phyloP scores from a whole-genome alignment of 2,113 vertebrate genomes.

The Caracal caracal region DNA sequence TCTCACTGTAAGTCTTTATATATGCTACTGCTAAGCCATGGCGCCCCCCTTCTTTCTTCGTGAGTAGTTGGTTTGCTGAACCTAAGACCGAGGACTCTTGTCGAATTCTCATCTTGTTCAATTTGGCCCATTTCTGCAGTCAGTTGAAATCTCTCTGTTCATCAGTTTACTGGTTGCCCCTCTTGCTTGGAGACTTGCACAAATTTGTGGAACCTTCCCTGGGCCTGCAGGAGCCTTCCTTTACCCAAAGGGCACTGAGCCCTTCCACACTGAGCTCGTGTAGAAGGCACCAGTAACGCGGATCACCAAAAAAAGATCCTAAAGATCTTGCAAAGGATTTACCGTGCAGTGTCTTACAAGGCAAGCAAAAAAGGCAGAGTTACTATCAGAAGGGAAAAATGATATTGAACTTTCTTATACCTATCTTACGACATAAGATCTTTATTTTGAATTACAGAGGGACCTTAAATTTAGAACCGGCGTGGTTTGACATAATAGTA shows the following conservation, averaged over 20 bases:
- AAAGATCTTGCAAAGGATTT: neutral
- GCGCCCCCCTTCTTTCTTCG: neutral
- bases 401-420: neutral
- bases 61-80: neutral
- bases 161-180: neutral
- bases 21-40: neutral
- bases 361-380: neutral
- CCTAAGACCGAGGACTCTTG: neutral
- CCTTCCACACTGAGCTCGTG: neutral
- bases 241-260: neutral
- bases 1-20: neutral
- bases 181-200: neutral
- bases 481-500: neutral
- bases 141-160: slow-evolving; percentile 34
- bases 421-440: neutral
- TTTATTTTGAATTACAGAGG: neutral
- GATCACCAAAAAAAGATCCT: neutral
- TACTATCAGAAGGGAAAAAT: neutral
- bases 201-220: neutral
- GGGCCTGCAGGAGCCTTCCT: neutral
- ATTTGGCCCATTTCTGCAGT: neutral
- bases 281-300: neutral
- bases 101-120: neutral
- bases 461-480: neutral
- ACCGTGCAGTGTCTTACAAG: neutral